phyloP scores from a whole-genome alignment of 2,113 vertebrate species.

The Empidonax alnorum region DNA sequence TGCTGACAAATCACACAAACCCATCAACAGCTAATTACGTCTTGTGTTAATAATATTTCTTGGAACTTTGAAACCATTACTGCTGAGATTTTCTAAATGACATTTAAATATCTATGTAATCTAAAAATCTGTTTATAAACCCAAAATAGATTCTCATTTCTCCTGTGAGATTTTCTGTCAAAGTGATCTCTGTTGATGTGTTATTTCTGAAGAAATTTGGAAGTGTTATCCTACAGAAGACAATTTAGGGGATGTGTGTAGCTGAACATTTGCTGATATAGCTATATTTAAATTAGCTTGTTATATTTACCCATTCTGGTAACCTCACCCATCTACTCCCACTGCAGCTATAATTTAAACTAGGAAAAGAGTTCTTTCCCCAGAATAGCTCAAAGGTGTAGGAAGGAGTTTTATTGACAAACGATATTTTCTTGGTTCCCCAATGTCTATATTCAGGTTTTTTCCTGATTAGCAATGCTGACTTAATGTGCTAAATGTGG shows the following conservation, averaged over 20 bases:
- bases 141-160: conserved; percentile 24
- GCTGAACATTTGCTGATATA: conserved; percentile 17
- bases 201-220: conserved; percentile 3
- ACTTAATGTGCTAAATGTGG: background rate
- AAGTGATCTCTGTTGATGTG: conserved; percentile 20
- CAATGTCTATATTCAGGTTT: background rate
- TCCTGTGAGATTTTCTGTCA: conserved; percentile 53
- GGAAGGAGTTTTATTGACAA: conserved; percentile 1
- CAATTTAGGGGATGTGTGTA: background rate
- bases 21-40: background rate
- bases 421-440: background rate
- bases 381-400: background rate
- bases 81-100: conserved; percentile 21
- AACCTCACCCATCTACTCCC: conserved; percentile 13
- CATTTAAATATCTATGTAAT: conserved; percentile 34
- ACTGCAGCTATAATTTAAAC: conserved; percentile 3
- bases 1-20: background rate
- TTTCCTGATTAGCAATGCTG: background rate
- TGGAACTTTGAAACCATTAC: background rate
- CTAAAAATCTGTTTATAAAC: conserved; percentile 43
- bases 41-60: background rate
- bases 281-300: conserved; percentile 30
- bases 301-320: conserved; percentile 24
- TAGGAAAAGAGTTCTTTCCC: background rate
- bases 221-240: conserved; percentile 17